phyloP scores from a whole-genome alignment of 2,797 vertebrate species.

The Peromyscus melanophrys region DNA sequence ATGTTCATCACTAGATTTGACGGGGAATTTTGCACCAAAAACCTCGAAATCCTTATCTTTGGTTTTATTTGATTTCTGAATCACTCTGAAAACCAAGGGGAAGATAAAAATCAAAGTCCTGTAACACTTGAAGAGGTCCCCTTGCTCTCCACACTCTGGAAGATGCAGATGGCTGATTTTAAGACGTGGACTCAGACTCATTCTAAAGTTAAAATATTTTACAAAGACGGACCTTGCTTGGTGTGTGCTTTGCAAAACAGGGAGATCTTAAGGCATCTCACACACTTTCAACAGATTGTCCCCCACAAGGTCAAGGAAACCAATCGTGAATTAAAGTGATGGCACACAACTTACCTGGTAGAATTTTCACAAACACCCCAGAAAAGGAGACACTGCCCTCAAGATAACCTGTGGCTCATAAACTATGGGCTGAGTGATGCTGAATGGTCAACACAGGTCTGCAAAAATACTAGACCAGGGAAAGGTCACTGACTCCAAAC shows the following conservation, averaged over 20 bases:
- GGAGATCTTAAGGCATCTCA: neutral
- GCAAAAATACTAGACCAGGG: slow-evolving; percentile 59
- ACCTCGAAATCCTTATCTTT: slow-evolving; percentile 16
- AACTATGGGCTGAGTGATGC: slow-evolving; percentile 65
- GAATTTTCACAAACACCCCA: slow-evolving; percentile 30
- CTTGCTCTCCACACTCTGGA: neutral
- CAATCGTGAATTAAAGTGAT: neutral
- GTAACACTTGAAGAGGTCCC: slow-evolving; percentile 8
- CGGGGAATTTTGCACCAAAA: neutral
- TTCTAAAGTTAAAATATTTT: slow-evolving; percentile 17
- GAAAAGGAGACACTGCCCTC: slow-evolving; percentile 58
- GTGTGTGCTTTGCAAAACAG: neutral
- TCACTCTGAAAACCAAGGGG: slow-evolving; percentile 16
- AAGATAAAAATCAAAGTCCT: neutral
- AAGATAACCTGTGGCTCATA: slow-evolving; percentile 73
- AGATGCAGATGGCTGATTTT: neutral
- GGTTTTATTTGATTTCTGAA: slow-evolving; percentile 56
- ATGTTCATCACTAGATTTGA: neutral
- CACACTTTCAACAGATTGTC: neutral
- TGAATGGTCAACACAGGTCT: slow-evolving; percentile 31
- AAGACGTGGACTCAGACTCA: neutral
- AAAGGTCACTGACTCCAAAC: slow-evolving; percentile 68
- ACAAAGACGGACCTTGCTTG: neutral
- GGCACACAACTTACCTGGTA: neutral
- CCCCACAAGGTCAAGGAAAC: slow-evolving; percentile 3